These are phyloP conservation scores for Rhabdomys dilectus DNA, from an alignment of 2,113 vertebrate species.

Conservation along the genomic window DNA sequence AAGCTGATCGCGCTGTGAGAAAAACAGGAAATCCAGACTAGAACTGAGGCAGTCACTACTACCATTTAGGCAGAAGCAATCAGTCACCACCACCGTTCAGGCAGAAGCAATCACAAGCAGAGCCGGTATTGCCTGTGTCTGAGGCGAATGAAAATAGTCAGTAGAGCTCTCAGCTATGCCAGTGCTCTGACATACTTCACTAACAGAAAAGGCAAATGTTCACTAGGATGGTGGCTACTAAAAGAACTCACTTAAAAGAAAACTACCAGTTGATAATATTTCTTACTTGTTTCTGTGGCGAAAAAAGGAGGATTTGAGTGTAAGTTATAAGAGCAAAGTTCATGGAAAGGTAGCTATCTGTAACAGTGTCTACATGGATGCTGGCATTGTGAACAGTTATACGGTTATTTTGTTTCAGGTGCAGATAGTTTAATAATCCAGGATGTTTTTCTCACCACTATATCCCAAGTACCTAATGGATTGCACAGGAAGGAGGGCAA, in stretches of 20 bases:
- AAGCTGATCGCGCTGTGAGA: not conserved
- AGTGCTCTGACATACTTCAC: not conserved
- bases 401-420: slow-evolving; percentile 18
- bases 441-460: not conserved
- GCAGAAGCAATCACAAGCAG: not conserved
- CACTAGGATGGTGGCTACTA: not conserved
- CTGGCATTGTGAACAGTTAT: slow-evolving; percentile 2
- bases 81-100: not conserved
- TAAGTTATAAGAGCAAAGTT: slow-evolving; percentile 15
- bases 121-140: not conserved
- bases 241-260: slow-evolving; percentile 2
- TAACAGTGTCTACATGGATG: not conserved
- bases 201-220: not conserved
- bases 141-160: not conserved
- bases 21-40: not conserved
- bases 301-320: not conserved
- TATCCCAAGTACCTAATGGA: not conserved
- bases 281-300: not conserved
- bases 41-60: not conserved
- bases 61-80: not conserved
- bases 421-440: not conserved
- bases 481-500: not conserved
- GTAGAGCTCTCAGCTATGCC: not conserved
- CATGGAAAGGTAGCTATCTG: not conserved
- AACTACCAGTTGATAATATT: not conserved